phyloP scores from a whole-genome alignment of 1,140 invertebrate species.

The Zaprionus tsacasi region DNA sequence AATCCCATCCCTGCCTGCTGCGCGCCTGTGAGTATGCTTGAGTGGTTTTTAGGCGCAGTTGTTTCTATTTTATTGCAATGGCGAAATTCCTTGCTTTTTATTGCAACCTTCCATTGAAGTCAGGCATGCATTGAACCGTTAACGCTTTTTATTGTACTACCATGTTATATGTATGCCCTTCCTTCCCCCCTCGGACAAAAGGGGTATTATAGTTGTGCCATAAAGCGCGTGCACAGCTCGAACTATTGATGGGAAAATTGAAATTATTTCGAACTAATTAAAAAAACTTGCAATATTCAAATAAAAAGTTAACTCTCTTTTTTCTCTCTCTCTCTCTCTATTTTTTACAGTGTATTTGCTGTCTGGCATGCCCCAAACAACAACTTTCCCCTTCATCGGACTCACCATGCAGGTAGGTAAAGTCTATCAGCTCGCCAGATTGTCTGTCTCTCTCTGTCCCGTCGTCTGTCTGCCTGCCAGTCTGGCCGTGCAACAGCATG shows the following conservation, averaged over 20 bases:
- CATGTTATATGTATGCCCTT: slow-evolving; percentile 46
- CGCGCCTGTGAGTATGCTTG: slow-evolving; percentile 62
- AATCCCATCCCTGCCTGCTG: background rate
- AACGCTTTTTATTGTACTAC: slow-evolving; percentile 51
- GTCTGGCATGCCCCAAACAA: slow-evolving; percentile 18
- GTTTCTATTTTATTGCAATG: slow-evolving; percentile 80
- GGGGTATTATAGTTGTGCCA: slow-evolving; percentile 42
- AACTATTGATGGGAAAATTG: background rate
- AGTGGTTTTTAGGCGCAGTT: slow-evolving; percentile 81
- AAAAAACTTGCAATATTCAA: background rate
- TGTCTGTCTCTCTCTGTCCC: slow-evolving; percentile 13
- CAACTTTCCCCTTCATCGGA: slow-evolving; percentile 34
- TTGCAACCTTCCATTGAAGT: slow-evolving; percentile 77
- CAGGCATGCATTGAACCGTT: slow-evolving; percentile 71
- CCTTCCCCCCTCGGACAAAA: slow-evolving; percentile 17
- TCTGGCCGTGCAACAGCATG: slow-evolving; percentile 71
- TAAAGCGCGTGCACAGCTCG: slow-evolving; percentile 4
- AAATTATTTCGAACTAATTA: background rate
- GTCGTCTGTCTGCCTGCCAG: no score
- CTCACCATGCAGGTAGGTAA: slow-evolving; percentile 29
- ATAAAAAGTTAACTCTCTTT: background rate
- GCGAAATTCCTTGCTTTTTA: slow-evolving; percentile 74
- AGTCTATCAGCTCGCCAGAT: slow-evolving; percentile 24
- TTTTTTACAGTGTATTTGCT: slow-evolving; percentile 19
- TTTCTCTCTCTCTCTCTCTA: background rate